phyloP scores from a whole-genome alignment of 2,113 vertebrate species.

The Rhinolophus ferrumequinum region DNA sequence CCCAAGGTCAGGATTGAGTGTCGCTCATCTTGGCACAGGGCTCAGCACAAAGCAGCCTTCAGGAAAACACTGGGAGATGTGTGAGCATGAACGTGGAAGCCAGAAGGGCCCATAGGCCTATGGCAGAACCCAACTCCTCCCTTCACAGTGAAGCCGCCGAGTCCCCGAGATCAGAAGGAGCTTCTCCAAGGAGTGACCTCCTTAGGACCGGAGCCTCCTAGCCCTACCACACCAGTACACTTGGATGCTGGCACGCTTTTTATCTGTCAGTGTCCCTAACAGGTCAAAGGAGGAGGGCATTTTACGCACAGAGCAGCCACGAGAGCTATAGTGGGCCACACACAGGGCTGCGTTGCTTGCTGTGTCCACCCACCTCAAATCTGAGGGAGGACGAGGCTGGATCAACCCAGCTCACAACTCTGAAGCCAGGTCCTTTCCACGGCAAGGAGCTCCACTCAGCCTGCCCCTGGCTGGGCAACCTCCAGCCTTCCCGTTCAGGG shows the following conservation, averaged over 20 bases:
- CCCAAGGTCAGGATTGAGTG: not conserved
- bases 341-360: rapidly evolving
- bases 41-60: not conserved
- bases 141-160: not conserved
- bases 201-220: not conserved
- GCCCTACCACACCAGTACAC: not conserved
- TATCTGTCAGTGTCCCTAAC: not conserved
- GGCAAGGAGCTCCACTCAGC: not conserved
- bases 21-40: not conserved
- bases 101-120: not conserved
- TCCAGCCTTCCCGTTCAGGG: not conserved
- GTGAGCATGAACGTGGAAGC: not conserved
- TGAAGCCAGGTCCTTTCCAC: not conserved
- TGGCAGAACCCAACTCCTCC: not conserved
- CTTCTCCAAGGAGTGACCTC: not conserved
- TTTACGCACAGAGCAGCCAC: not conserved
- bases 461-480: not conserved
- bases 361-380: not conserved
- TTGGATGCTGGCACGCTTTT: not conserved
- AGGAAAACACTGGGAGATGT: not conserved
- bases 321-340: not conserved
- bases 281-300: not conserved
- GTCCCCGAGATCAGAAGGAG: not conserved
- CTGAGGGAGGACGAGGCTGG: not conserved
- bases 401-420: rapidly evolving